Conservation (phyloP, 2,797 vertebrate genomes). For the Phataginus tricuspis region DNA sequence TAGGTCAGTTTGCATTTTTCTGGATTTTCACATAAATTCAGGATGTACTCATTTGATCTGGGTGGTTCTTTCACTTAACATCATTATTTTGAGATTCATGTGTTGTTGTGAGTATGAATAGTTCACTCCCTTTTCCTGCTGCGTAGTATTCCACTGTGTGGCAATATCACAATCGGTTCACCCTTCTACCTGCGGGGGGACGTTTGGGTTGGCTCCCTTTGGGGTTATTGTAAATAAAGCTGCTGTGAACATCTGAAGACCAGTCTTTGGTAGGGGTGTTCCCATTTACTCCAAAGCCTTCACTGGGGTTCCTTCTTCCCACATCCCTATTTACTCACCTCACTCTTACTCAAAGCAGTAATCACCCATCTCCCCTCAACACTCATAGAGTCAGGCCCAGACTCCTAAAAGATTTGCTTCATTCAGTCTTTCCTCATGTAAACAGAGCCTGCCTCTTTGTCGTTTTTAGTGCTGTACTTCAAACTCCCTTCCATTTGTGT, state of each 20-base stretch:
- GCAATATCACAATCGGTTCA: background rate
- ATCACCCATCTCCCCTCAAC: background rate
- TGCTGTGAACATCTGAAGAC: background rate
- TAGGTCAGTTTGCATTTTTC: background rate
- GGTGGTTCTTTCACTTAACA: background rate
- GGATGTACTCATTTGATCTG: background rate
- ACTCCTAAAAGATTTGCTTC: conserved; percentile 3
- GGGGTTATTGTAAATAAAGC: background rate
- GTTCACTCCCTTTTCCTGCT: background rate
- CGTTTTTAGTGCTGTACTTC: conserved; percentile 45
- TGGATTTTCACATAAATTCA: background rate
- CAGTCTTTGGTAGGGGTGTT: background rate
- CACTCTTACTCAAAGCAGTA: background rate
- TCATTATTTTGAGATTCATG: background rate
- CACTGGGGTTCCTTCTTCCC: background rate
- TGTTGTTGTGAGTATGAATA: background rate
- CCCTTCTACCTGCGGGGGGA: background rate
- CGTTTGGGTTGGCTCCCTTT: background rate
- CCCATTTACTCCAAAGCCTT: background rate
- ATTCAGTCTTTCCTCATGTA: conserved; percentile 41
- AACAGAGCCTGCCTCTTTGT: conserved; percentile 41
- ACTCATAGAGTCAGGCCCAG: background rate
- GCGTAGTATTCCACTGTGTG: background rate
- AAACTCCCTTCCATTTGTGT: conserved; percentile 31
- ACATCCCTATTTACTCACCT: background rate